Evolutionary conservation across 2,113 vertebrate species (phyloP), one percentile per base, ranked within the genome.

Genomic region (Otolemur garnettii): DNA sequence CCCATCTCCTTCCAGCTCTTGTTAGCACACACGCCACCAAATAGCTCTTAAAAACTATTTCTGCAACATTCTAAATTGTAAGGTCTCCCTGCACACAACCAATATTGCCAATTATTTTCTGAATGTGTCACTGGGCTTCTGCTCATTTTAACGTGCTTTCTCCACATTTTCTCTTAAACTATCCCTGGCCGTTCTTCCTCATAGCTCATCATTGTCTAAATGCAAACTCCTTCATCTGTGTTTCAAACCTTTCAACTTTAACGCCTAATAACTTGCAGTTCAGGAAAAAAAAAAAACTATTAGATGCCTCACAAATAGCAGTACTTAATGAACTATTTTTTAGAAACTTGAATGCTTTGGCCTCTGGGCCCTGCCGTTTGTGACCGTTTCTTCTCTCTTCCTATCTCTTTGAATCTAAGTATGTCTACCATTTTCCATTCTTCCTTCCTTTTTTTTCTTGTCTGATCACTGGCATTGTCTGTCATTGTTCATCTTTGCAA

Each of bases 101-200:
- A 87, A 69, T 94, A 79, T 86, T 85, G 19, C 11, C 87, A 96
- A 68, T 83, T 95, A 94, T 87, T 94, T 92, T 28, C 82, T 92
- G 22, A 72, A 81, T 92, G n/a, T 95, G 77, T 78, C 94, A 83
- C 59, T 42, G 55, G 45, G 19, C 72, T 85, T 60, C 62, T 22
- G 57, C 87, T 80, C 33, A 24, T 30, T 81, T 94, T 66, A 68
- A 77, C 21, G 59, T 57, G 69, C 18, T 87, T 72, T 74, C 42
- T 55, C 81, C 33, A 50, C 28, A 64, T 66, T 95, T 81, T 50
- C 21, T 68, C 75, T 86, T 87, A 91, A 97, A 90, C 92, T 94
- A 83, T 94, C 75, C 28, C 3, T 88, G 42, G 38, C 33, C n/a
- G 80, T 68, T 79, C 33, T 93, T 60, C 68, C 53, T 69, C 26